phyloP scores from a whole-genome alignment of 1,140 invertebrate species.

The Homalodisca vitripennis region DNA sequence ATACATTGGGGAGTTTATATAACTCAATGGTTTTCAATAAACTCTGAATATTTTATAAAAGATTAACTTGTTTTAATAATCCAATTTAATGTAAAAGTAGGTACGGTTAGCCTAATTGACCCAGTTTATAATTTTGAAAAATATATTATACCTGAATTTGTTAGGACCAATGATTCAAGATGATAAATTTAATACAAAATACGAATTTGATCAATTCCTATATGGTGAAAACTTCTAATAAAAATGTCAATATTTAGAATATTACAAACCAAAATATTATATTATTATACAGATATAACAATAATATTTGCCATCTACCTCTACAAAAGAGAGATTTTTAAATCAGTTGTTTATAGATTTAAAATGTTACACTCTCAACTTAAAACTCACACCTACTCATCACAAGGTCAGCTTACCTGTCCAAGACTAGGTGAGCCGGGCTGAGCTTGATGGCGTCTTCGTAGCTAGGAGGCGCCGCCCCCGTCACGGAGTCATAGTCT shows the following conservation, averaged over 20 bases:
- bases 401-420: background rate
- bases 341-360: background rate
- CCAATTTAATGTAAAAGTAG: too few relatives aligned
- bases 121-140: too few relatives aligned
- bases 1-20: too few relatives aligned
- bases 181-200: too few relatives aligned
- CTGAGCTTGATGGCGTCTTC: slow-evolving; percentile 71
- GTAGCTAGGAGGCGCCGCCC: slow-evolving; percentile 59
- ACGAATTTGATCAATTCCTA: too few relatives aligned
- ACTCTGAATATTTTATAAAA: too few relatives aligned
- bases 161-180: too few relatives aligned
- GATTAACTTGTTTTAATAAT: too few relatives aligned
- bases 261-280: background rate
- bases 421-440: slow-evolving; percentile 49
- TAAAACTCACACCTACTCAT: background rate
- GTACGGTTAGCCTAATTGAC: too few relatives aligned
- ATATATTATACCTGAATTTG: too few relatives aligned
- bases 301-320: background rate
- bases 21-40: too few relatives aligned
- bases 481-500: slow-evolving; percentile 68
- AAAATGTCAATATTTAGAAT: background rate
- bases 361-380: background rate
- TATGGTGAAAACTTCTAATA: too few relatives aligned
- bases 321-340: background rate
- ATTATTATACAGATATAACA: background rate